A percentile compares a stretch with the other conserved stretches of the same genome.
Conservation (phyloP, 2,888 invertebrate genomes). For the Phragmatobia fuliginosa region DNA sequence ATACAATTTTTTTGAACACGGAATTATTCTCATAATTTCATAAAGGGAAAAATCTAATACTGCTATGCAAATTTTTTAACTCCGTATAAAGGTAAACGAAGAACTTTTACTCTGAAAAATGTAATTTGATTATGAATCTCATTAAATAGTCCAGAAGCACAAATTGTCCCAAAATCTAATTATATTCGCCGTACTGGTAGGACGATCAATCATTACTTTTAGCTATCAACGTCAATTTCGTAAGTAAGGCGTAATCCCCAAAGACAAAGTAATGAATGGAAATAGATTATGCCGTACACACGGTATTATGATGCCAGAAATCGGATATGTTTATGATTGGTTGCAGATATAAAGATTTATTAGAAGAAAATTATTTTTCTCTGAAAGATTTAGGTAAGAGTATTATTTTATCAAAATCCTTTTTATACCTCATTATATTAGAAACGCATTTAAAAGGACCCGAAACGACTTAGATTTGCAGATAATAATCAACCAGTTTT, state of each 20-base stretch:
- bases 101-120: background rate
- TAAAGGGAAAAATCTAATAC: background rate
- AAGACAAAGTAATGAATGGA: slow-evolving; percentile 31
- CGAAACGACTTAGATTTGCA: too few species aligned
- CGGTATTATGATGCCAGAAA: slow-evolving; percentile 33
- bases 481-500: too few species aligned
- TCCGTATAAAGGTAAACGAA: background rate
- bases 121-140: background rate
- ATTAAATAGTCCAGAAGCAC: background rate
- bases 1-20: background rate
- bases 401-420: background rate
- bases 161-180: slow-evolving; percentile 20
- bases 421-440: background rate
- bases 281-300: slow-evolving; percentile 28
- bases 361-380: slow-evolving; percentile 3
- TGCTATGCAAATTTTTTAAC: background rate
- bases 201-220: slow-evolving; percentile 51
- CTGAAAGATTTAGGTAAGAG: background rate
- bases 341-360: slow-evolving; percentile 10
- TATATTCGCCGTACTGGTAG: slow-evolving; percentile 23
- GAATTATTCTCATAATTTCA: background rate
- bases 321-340: slow-evolving; percentile 23
- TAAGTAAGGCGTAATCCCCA: slow-evolving; percentile 42
- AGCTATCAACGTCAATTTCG: slow-evolving; percentile 47
- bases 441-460: background rate